phyloP scores from a whole-genome alignment of 2,888 invertebrate genomes.

The Phalera bucephala region DNA sequence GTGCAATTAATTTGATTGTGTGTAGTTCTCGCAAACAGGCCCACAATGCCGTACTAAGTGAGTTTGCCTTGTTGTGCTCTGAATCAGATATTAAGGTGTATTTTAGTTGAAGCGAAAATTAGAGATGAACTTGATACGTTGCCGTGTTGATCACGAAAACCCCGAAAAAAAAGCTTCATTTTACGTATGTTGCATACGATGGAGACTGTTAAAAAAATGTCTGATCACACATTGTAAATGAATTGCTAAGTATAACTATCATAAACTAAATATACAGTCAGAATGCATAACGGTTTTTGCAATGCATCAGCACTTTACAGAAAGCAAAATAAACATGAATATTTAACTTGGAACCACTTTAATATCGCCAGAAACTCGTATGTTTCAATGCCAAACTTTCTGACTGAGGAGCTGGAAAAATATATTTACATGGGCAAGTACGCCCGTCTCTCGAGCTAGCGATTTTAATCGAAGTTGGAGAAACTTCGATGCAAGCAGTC shows the following conservation, averaged over 20 bases:
- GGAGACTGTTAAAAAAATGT: too few species aligned
- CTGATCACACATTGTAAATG: too few species aligned
- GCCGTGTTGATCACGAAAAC: too few species aligned
- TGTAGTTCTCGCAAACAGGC: too few species aligned
- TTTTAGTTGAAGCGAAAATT: not conserved
- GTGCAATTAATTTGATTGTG: too few species aligned
- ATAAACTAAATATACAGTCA: too few species aligned
- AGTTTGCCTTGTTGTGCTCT: not conserved
- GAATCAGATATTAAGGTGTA: not conserved
- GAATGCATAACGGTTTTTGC: not conserved
- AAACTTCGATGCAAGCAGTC: conserved; percentile 27
- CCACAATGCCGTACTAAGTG: not conserved
- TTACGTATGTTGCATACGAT: too few species aligned
- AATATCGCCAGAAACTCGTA: not conserved
- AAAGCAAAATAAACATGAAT: not conserved
- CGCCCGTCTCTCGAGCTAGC: conserved; percentile 27
- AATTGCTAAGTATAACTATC: too few species aligned
- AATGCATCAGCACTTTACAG: too few species aligned
- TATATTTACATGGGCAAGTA: conserved; percentile 29
- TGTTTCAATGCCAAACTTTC: not conserved
- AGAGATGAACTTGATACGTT: not conserved
- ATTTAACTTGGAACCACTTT: not conserved
- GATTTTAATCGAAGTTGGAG: conserved; percentile 36
- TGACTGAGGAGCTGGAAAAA: conserved; percentile 6
- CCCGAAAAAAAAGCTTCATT: too few species aligned